phyloP scores from a whole-genome alignment of 2,797 vertebrate genomes.

The Iguana delicatissima region DNA sequence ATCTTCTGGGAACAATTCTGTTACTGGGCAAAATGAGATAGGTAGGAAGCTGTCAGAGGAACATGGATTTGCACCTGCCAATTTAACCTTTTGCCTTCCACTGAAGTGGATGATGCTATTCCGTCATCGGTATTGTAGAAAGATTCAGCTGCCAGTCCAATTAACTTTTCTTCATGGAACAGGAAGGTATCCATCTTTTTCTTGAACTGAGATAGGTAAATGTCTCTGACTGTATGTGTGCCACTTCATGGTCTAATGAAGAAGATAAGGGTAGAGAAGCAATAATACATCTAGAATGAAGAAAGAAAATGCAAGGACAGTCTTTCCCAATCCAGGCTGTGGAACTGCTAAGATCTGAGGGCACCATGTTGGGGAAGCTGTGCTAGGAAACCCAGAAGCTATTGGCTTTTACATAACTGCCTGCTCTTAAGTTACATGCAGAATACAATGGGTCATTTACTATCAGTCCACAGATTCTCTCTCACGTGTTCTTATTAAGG shows the following conservation, averaged over 20 bases:
- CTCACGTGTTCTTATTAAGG: fast-evolving
- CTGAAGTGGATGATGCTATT: too few relatives aligned
- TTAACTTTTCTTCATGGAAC: too few relatives aligned
- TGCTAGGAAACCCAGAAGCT: not conserved
- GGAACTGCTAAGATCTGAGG: not conserved
- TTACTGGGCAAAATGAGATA: too few relatives aligned
- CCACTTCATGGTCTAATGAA: not conserved
- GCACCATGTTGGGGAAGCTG: not conserved
- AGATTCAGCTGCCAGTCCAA: too few relatives aligned
- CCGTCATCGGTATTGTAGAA: too few relatives aligned
- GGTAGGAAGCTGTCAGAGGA: too few relatives aligned
- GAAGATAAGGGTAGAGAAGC: not conserved
- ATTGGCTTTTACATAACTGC: not conserved
- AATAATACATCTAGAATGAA: not conserved
- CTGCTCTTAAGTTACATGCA: fast-evolving
- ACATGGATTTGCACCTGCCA: too few relatives aligned
- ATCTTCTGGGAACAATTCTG: too few relatives aligned
- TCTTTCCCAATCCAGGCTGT: not conserved
- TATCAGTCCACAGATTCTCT: fast-evolving
- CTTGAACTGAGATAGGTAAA: too few relatives aligned
- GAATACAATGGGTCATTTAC: not conserved
- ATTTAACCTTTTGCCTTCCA: too few relatives aligned
- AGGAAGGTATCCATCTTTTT: too few relatives aligned
- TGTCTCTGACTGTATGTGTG: not conserved
- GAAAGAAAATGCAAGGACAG: not conserved